These are phyloP conservation scores for Rhinella marina DNA, from an alignment of 2,797 vertebrate species.

Conservation along the genomic window DNA sequence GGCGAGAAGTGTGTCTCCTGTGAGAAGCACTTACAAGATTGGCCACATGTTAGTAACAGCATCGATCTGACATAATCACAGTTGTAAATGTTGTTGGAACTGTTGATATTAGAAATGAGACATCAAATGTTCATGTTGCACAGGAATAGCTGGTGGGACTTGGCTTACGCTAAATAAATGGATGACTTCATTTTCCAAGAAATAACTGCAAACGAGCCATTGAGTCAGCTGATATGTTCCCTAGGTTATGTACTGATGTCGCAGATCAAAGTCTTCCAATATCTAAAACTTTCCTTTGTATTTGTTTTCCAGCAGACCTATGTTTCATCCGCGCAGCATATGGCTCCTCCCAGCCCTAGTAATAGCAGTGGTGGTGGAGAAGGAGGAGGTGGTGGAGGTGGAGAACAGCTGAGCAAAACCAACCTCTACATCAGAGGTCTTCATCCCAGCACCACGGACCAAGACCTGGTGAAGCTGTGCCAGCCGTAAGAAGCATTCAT, in stretches of 20 bases:
- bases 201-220: not conserved
- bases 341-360: slow-evolving; percentile 89
- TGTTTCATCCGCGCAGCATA: slow-evolving; percentile 87
- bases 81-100: not conserved
- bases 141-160: not conserved
- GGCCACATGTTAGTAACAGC: not conserved
- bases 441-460: slow-evolving; percentile 92
- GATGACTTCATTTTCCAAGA: slow-evolving; percentile 18
- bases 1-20: not conserved
- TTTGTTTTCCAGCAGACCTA: slow-evolving; percentile 79
- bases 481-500: slow-evolving; percentile 84
- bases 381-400: slow-evolving; percentile 71
- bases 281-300: slow-evolving; percentile 19
- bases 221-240: not conserved
- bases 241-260: slow-evolving; percentile 19
- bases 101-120: not conserved
- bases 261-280: slow-evolving; percentile 3
- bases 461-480: slow-evolving; percentile 93
- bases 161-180: not conserved
- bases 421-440: slow-evolving; percentile 94
- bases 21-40: not conserved
- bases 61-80: not conserved
- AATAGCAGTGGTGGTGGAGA: slow-evolving; percentile 74
- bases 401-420: slow-evolving; percentile 92
- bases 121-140: not conserved